Base-by-base conservation (phyloP, 2,113 vertebrate genomes). In the Scalopus aquaticus region DNA sequence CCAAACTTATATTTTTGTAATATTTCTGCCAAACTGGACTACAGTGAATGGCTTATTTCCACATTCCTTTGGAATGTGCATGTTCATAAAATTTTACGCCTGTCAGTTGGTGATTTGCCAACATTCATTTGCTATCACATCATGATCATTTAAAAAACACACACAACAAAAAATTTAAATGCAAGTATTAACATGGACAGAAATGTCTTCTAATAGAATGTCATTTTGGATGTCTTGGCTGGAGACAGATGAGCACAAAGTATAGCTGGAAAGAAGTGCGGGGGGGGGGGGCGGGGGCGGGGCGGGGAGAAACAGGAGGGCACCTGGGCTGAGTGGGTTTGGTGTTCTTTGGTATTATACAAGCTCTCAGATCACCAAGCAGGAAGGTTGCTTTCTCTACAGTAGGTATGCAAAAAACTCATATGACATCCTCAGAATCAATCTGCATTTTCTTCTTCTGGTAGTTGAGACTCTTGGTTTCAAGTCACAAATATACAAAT, bases 61-160 rank as follows among this genome's bases (percentile, higher is more conserved):
- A 98, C 98, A 94, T 97, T 96, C 94, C 2, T 46, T 93, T 98
- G 98, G 98, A 98, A 98, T 98, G 97, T 97, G 97, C 96, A 92
- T 92, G 97, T 97, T 98, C 96, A 97, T 98, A 98, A 98, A 98
- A 98, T 98, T 98, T 98, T 98, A 98, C 95, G 98, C 96, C 39
- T 98, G 98, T 99, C 98, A 97, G 97, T 98, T 98, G 98, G 98
- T 95, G 85, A 96, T 98, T 98, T 98, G 98, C 98, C 98, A 98
- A 98, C 98, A 98, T 98, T 99, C 97, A 97, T 98, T 98, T 98
- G 96, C 96, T 95, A 98, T 98, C 98, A 97, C 95, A 98, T 98
- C 98, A 98, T 96, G 97, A 97, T 97, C 97, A 94, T 98, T 98
- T 91, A n/a, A 3, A 7, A 76, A 90, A 85, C 81, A 93, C 37